Base-by-base conservation (phyloP, 2,797 vertebrate species). In the Chlorospingus flavigularis region DNA sequence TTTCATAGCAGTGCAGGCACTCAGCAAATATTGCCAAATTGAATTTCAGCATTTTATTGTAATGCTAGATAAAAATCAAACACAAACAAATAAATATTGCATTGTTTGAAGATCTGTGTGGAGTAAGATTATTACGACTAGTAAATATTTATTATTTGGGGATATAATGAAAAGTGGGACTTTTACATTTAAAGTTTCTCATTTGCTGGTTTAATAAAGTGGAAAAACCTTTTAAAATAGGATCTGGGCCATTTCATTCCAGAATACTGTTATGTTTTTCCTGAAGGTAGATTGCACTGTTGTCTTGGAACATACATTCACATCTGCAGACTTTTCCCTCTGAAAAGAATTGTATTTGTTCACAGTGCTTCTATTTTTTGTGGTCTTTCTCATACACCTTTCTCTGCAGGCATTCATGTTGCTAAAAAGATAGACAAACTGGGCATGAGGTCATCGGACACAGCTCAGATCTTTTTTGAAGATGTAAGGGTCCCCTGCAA, bases 381-480 rank as follows among this genome's bases (percentile, higher is more conserved):
- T 78, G 47, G 6, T 63, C 33, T 83, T 74, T 88, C 76, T 86
- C 57, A 85, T 54, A 16, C 7, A 7, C 12, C 12, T 84, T 92
- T 83, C 66, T 94, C 71, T 90, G 88, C 65, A 99, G 98, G 98
- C 70, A 95, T 99, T 73, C 98, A 98, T 3, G 37, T 99, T 13
- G 97, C 98, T 40, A 98, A 98, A 24, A 99, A 98, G 92, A 99
- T 99, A 67, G 94, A 98, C 75, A 99, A 99, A 95, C 83, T 99
- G 23, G 98, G 98, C 15, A 99, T 99, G 99, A 96, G 97, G 96
- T 98, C 98, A 13, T 99, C 98, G 0, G 98, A 99, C 66, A 98
- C 98, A 7, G 98, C 98, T 13, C 97, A 98, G 89, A 97, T 99
- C 77, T 98, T 98, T 96, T 99, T 99, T 37, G 98, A 99, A 96